These are phyloP conservation scores for Palloptera scutellata DNA, from an alignment of 2,888 invertebrate genomes.

Conservation along the genomic window DNA sequence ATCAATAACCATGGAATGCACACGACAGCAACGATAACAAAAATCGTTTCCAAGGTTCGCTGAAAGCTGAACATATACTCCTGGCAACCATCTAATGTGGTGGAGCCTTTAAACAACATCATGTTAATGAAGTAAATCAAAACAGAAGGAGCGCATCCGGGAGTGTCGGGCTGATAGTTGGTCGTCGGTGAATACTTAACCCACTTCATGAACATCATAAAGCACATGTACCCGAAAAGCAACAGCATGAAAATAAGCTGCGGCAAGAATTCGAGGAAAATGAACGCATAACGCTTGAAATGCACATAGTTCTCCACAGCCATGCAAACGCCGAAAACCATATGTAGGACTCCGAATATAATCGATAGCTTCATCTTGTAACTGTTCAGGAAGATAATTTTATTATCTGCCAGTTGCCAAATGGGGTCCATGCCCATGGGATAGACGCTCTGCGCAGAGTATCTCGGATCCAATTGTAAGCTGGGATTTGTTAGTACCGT, in stretches of 20 bases:
- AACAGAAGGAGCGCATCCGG: slow-evolving; percentile 77
- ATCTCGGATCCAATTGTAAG: slow-evolving; percentile 73
- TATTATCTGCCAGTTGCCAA: slow-evolving; percentile 85
- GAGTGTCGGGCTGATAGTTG: slow-evolving; percentile 52
- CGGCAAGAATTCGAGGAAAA: slow-evolving; percentile 88
- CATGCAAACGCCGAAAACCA: slow-evolving; percentile 93
- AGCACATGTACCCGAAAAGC: slow-evolving; percentile 90
- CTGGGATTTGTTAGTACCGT: slow-evolving; percentile 65
- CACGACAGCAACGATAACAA: slow-evolving; percentile 80
- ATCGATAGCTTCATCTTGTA: slow-evolving; percentile 97
- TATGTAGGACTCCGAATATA: slow-evolving; percentile 91
- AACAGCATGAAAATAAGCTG: slow-evolving; percentile 86
- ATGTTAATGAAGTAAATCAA: slow-evolving; percentile 82
- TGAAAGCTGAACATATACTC: slow-evolving; percentile 77
- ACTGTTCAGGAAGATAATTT: slow-evolving; percentile 93
- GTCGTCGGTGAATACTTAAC: slow-evolving; percentile 70
- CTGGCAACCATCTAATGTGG: slow-evolving; percentile 65
- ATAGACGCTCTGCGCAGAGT: slow-evolving; percentile 66
- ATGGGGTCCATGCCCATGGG: slow-evolving; percentile 85
- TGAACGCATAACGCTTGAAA: slow-evolving; percentile 74
- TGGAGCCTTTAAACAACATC: slow-evolving; percentile 73
- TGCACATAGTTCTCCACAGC: slow-evolving; percentile 81
- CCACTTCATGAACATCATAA: slow-evolving; percentile 95
- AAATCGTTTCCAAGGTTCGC: slow-evolving; percentile 74
- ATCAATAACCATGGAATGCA: slow-evolving; percentile 95